Evolutionary conservation across 2,888 invertebrate species (phyloP).

Genomic region (Cerastis leucographa): DNA sequence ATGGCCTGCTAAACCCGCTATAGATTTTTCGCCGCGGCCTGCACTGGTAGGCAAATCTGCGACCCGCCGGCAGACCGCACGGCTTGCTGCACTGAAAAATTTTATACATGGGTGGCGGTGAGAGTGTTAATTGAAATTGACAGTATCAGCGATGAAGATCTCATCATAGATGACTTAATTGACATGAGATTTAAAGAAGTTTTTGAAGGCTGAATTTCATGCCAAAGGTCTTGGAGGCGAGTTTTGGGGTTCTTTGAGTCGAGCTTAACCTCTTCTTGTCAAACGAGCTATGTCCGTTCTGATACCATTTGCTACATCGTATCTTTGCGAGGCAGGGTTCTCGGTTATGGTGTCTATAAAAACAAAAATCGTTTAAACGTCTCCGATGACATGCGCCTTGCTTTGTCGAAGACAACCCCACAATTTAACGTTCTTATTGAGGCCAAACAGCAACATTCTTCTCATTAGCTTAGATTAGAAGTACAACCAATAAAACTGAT

Average conservation of each 20-base stretch:
- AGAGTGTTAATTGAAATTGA: background rate
- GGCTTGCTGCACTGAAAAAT: no score
- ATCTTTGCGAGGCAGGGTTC: conserved; percentile 3
- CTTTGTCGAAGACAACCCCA: background rate
- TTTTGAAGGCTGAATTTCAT: background rate
- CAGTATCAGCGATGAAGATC: conserved; percentile 10
- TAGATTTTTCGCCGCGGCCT: no score
- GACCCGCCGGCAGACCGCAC: no score
- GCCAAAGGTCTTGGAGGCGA: background rate
- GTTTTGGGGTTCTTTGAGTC: conserved; percentile 1
- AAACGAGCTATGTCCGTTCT: background rate
- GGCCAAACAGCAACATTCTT: background rate
- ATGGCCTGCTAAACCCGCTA: no score
- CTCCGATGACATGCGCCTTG: background rate
- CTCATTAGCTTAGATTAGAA: background rate
- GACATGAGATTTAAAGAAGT: conserved; percentile 4
- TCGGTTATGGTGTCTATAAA: background rate
- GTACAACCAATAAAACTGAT: background rate
- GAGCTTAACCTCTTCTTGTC: conserved; percentile 10
- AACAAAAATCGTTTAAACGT: conserved; percentile 5
- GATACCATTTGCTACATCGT: conserved; percentile 4
- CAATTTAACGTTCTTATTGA: background rate
- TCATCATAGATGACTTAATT: conserved; percentile 4
- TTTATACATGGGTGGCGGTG: no score
- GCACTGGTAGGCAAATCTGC: no score